Conservation (phyloP, 2,888 invertebrate genomes). For the Himalopsyche japonica region DNA sequence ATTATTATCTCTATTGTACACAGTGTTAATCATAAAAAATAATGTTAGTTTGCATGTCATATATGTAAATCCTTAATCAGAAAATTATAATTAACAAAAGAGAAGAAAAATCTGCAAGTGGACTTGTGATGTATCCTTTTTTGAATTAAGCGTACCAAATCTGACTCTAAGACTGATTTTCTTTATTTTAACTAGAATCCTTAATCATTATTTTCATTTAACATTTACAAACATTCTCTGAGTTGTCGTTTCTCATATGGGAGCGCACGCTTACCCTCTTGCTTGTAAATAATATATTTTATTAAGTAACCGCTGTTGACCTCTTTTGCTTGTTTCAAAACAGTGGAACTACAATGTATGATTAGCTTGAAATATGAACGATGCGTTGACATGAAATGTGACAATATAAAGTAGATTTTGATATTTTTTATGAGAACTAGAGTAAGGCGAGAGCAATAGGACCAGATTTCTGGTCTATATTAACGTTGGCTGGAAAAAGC, state of each 20-base stretch:
- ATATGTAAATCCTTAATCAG: background rate
- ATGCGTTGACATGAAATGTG: background rate
- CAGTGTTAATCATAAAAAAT: background rate
- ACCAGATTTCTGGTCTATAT: no score
- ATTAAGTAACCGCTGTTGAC: background rate
- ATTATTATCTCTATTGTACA: slow-evolving; percentile 1
- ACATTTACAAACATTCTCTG: background rate
- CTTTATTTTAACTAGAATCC: background rate
- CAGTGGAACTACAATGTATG: no score
- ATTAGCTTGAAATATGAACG: no score
- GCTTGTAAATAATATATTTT: background rate
- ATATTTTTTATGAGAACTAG: no score
- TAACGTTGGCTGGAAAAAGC: no score
- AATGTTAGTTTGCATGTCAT: background rate
- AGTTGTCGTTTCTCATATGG: background rate
- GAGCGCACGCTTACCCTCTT: background rate
- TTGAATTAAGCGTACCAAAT: slow-evolving; percentile 22
- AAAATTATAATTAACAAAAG: background rate
- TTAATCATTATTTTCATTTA: background rate
- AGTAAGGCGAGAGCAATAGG: no score
- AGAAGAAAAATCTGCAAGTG: background rate
- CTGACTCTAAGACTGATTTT: slow-evolving; percentile 27
- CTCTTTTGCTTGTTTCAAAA: no score
- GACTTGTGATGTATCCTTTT: slow-evolving; percentile 14
- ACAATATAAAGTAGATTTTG: no score